Percentiles rank a stretch among this genome's conserved stretches.
Conservation (phyloP, 1,140 invertebrate genomes). For the Amphibalanus amphitrite region DNA sequence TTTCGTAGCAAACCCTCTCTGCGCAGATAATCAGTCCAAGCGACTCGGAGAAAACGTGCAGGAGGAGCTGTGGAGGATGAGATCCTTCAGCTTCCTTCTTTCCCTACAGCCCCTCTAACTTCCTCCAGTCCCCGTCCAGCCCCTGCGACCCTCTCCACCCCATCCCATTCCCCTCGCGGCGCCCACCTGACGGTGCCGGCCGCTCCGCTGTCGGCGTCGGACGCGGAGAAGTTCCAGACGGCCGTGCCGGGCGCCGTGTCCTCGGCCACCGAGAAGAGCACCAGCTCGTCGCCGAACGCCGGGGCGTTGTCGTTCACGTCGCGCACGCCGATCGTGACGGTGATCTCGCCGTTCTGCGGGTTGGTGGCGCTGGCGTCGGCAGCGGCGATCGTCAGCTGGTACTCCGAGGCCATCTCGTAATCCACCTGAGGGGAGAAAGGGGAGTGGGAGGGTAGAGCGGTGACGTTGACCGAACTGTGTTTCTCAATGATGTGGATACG, state of each 20-base stretch:
- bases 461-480: no score
- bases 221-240: conserved; percentile 71
- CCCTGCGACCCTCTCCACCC: no score
- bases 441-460: no score
- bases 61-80: no score
- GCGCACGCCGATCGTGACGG: conserved; percentile 65
- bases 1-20: no score
- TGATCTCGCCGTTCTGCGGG: conserved; percentile 70
- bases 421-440: conserved; percentile 34
- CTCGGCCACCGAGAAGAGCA: conserved; percentile 52
- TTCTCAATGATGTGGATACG: no score
- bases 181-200: conserved; percentile 44
- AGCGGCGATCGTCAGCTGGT: conserved; percentile 69
- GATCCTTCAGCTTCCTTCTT: no score
- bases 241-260: conserved; percentile 47
- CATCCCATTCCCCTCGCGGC: no score
- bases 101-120: no score
- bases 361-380: conserved; percentile 71
- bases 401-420: conserved; percentile 62
- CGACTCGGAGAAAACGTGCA: no score
- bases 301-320: conserved; percentile 92
- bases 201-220: conserved; percentile 57
- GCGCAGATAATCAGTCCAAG: no score
- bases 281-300: conserved; percentile 62
- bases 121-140: no score